Percentiles rank a stretch among this genome's conserved stretches.
These are phyloP conservation scores for Cephonodes hylas DNA, from an alignment of 2,888 invertebrate species.

Conservation along the genomic window DNA sequence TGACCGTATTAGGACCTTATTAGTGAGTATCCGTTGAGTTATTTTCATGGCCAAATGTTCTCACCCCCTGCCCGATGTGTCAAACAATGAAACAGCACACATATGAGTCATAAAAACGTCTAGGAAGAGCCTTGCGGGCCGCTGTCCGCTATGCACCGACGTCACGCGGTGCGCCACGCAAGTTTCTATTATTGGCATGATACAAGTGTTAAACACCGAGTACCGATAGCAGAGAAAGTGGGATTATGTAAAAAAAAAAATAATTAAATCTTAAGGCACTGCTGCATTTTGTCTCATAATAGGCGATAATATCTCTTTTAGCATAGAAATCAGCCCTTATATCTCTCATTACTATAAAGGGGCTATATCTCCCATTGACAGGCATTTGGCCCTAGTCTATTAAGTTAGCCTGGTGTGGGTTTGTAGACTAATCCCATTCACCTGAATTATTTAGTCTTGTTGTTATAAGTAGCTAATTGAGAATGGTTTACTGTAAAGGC, in stretches of 20 bases:
- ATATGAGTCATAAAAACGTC: slow-evolving; percentile 23
- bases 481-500: neutral
- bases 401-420: no score
- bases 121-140: slow-evolving; percentile 43
- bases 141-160: slow-evolving; percentile 23
- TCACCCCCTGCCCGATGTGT: neutral
- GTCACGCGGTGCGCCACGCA: slow-evolving; percentile 27
- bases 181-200: slow-evolving; percentile 35
- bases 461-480: neutral
- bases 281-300: neutral
- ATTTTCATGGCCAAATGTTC: neutral
- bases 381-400: no score
- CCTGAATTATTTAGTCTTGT: no score
- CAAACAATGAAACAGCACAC: slow-evolving; percentile 3
- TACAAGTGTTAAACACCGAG: slow-evolving; percentile 17
- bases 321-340: neutral
- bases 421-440: no score
- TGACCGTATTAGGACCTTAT: neutral
- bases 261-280: slow-evolving; percentile 7
- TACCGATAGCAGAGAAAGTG: slow-evolving; percentile 25
- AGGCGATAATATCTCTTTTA: neutral
- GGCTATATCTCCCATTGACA: no score
- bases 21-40: neutral
- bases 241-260: neutral
- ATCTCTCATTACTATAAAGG: no score